These are phyloP conservation scores for Ametastegia equiseti DNA, from an alignment of 2,888 invertebrate genomes.

Conservation along the genomic window DNA sequence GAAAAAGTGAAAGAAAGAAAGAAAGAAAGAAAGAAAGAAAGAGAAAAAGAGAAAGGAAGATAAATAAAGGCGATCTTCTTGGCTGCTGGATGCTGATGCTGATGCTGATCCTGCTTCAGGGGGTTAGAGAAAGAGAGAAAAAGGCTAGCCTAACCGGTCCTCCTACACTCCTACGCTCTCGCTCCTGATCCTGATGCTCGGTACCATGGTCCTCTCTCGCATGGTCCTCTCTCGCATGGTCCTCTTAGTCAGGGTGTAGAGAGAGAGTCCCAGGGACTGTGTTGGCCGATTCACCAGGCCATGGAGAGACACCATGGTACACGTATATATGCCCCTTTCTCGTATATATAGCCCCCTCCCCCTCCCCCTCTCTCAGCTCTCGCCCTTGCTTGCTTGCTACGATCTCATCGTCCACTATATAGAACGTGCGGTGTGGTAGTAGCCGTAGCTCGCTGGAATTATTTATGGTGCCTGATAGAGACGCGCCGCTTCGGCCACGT, in stretches of 20 bases:
- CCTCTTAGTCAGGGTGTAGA: conserved; percentile 42
- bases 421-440: conserved; percentile 10
- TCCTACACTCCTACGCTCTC: conserved; percentile 46
- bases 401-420: too few relatives aligned
- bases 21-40: not conserved
- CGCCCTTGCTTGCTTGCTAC: too few relatives aligned
- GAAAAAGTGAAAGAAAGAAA: not conserved
- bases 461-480: conserved; percentile 76
- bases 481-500: conserved; percentile 63
- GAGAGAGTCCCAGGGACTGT: conserved; percentile 25
- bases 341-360: too few relatives aligned
- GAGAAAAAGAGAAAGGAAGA: conserved; percentile 29
- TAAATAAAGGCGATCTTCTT: conserved; percentile 46
- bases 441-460: conserved; percentile 65
- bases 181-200: too few relatives aligned
- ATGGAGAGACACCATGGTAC: conserved; percentile 56
- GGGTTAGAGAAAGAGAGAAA: conserved; percentile 51
- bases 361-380: too few relatives aligned
- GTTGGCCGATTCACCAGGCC: too few relatives aligned
- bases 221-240: too few relatives aligned
- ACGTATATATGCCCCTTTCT: conserved; percentile 22
- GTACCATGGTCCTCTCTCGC: too few relatives aligned
- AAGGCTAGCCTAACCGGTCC: conserved; percentile 58
- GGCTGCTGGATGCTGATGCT: too few relatives aligned
- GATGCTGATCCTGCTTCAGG: too few relatives aligned